These are phyloP conservation scores for Apaloderma vittatum DNA, from an alignment of 2,113 vertebrate genomes.

Conservation along the genomic window DNA sequence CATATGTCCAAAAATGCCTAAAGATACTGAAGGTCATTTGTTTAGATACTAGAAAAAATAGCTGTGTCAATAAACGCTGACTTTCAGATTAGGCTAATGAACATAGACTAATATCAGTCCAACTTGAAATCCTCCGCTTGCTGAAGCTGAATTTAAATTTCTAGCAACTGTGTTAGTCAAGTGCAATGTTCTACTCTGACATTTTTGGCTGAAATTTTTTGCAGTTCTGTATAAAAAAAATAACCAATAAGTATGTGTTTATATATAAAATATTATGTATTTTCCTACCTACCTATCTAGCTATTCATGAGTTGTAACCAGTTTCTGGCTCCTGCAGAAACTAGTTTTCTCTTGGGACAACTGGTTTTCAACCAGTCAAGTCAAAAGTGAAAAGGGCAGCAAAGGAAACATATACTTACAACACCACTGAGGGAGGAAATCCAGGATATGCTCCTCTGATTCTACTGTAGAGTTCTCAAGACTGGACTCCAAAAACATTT, in stretches of 20 bases:
- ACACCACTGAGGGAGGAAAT: background rate
- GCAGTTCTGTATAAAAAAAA: background rate
- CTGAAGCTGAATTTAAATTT: background rate
- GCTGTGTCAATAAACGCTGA: background rate
- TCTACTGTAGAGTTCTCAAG: background rate
- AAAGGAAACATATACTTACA: background rate
- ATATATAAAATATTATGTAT: background rate
- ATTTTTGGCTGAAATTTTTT: background rate
- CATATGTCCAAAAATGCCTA: background rate
- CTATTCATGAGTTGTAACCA: background rate
- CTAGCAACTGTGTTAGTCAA: background rate
- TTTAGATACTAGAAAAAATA: background rate
- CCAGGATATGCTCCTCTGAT: background rate
- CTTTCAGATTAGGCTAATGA: background rate
- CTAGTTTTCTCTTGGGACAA: background rate
- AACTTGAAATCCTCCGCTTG: background rate
- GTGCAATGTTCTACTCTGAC: background rate
- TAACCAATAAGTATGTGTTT: background rate
- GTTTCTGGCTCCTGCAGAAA: background rate
- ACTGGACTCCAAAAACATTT: background rate
- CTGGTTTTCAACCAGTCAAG: background rate
- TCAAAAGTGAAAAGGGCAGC: background rate
- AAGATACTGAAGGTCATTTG: background rate
- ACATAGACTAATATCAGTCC: background rate
- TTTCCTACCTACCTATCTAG: background rate